Percentiles rank a stretch among this genome's conserved stretches.
Conservation (phyloP, 2,797 vertebrate species). For the Loris lydekkerianus region DNA sequence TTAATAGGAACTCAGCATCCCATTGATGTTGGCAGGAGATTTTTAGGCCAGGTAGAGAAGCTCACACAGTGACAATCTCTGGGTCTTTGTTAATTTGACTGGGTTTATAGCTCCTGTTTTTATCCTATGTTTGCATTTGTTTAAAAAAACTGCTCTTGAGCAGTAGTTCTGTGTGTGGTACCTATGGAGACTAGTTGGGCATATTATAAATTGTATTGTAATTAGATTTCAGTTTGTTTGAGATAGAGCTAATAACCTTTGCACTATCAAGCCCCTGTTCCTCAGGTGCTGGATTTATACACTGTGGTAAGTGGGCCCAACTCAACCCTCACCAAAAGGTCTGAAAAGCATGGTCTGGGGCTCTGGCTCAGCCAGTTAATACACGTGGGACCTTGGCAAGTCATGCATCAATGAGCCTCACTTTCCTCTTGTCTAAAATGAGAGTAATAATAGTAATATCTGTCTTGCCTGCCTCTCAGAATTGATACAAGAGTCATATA, state of each 20-base stretch:
- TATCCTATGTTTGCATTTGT: constrained; percentile 28
- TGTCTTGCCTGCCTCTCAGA: not conserved
- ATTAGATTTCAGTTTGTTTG: constrained; percentile 54
- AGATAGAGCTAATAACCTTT: not conserved
- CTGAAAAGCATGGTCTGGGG: not conserved
- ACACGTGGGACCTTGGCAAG: not conserved
- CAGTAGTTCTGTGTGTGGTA: constrained; percentile 10
- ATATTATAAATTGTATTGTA: constrained; percentile 45
- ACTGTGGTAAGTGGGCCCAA: not conserved
- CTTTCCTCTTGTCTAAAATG: constrained; percentile 43
- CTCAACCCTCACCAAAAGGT: not conserved
- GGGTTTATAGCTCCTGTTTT: not conserved
- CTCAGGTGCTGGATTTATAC: not conserved
- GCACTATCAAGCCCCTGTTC: not conserved
- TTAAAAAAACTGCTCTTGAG: constrained; percentile 29
- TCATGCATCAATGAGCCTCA: not conserved
- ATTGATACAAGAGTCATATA: not conserved
- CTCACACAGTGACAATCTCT: not conserved
- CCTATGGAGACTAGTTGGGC: not conserved
- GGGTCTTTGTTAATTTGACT: not conserved
- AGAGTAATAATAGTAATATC: not conserved
- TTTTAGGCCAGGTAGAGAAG: not conserved
- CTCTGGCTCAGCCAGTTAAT: not conserved
- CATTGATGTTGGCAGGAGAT: not conserved
- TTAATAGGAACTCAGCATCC: not conserved